A percentile compares a stretch with the other conserved stretches of the same genome.
Conservation (phyloP, 2,797 vertebrate genomes). For the Iguana delicatissima region DNA sequence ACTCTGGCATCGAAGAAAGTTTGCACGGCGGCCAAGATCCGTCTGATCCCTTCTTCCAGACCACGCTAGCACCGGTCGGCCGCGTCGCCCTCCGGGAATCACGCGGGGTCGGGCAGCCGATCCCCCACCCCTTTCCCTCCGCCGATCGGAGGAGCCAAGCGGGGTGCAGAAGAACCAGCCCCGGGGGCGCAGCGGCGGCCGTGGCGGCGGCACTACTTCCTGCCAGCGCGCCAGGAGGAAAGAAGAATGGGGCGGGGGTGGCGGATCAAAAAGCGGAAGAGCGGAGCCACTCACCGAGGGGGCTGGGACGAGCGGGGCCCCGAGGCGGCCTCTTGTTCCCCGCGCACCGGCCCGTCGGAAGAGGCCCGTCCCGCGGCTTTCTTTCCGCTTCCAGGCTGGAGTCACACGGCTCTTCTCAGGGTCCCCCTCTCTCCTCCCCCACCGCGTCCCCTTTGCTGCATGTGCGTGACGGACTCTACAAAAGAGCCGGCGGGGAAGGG, state of each 20-base stretch:
- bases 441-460: not conserved
- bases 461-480: not conserved
- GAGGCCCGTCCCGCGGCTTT: not conserved
- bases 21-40: too few species aligned
- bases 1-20: not conserved
- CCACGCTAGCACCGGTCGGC: not conserved
- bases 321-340: not conserved
- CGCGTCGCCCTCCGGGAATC: not conserved
- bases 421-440: too few species aligned
- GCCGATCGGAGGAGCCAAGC: not conserved
- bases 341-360: not conserved
- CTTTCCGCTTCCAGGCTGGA: too few species aligned
- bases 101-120: not conserved
- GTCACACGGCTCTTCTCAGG: too few species aligned
- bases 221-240: not conserved
- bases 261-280: not conserved
- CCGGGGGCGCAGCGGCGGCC: not conserved
- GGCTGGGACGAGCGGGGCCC: not conserved
- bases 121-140: not conserved
- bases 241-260: not conserved
- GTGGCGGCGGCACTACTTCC: not conserved
- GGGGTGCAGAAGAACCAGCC: not conserved
- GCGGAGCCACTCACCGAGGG: not conserved
- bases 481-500: not conserved
- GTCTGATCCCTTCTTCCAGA: too few species aligned